These are phyloP conservation scores for Tragelaphus imberbis DNA, from an alignment of 2,113 vertebrate species.

Conservation along the genomic window DNA sequence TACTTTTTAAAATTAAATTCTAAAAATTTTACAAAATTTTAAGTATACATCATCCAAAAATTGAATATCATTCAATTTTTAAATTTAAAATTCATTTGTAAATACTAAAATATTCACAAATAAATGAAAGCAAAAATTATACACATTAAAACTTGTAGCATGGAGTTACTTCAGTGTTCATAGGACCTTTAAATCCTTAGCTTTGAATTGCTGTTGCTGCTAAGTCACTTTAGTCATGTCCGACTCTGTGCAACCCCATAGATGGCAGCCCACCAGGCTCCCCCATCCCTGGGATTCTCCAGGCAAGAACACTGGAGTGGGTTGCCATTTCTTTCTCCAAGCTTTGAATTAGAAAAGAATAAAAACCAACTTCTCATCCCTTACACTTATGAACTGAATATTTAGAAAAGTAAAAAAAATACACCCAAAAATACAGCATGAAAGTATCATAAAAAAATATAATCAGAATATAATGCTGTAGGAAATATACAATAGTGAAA, in stretches of 20 bases:
- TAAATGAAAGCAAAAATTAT: not conserved
- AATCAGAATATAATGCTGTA: not conserved
- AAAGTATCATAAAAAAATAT: not conserved
- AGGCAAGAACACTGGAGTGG: not conserved
- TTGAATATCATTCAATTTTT: not conserved
- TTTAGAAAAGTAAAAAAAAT: not conserved
- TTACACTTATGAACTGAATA: not conserved
- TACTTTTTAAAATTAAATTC: not conserved
- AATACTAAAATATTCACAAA: not conserved
- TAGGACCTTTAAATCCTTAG: not conserved
- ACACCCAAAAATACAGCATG: not conserved
- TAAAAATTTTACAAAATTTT: not conserved
- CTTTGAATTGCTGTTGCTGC: not conserved
- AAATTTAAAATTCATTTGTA: not conserved
- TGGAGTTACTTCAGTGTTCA: not conserved
- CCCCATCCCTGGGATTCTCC: not conserved
- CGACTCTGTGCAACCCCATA: rapidly evolving
- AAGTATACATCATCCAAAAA: not conserved
- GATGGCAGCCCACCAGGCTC: not conserved
- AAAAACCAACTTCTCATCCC: not conserved
- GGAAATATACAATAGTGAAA: not conserved
- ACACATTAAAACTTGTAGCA: not conserved
- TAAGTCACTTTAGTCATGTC: rapidly evolving
- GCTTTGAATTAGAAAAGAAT: not conserved
- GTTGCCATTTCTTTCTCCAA: not conserved